Evolutionary conservation across 1,140 invertebrate species (phyloP), one percentile per base, ranked within the genome.

Genomic region (Lepidurus arcticus): DNA sequence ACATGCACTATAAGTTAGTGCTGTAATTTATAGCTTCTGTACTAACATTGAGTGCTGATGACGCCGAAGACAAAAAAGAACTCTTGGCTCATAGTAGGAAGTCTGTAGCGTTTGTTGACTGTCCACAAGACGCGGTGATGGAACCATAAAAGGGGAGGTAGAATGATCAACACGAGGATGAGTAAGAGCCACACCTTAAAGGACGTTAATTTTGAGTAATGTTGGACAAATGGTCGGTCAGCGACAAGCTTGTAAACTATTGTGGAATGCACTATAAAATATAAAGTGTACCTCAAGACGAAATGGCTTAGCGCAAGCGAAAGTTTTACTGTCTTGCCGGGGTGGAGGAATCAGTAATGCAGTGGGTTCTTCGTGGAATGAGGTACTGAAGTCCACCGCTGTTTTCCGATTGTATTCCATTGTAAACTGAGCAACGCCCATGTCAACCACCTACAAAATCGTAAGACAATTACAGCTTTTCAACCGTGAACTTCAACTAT

Each of bases 371-470:
- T 83, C 81, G 76, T 83, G 82, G 79, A 85, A 86, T 7, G 85
- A 81, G 10, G 83, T 80, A 1, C 84, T 86, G 81, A 87, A 87
- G 78, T 86, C 85, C 24, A 86, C 82, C 16, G 84, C 86, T 75
- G 82, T 81, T 9, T 83, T 82, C 24, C 86, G 79, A 42, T 82
- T 80, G 73, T 85, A 81, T n/a, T 85, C 86, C 44, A 87, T 85
- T 7, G 86, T 86, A 77, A 87, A 83, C 7, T 83, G 83, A 8
- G 84, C 84, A 8, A 84, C 82, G 3, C 85, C 87, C 21, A 87
- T 76, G 81, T 87, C 86, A 42, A 84, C 86, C 79, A 80, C 81
- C 83, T 84, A 65, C 0, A 7, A 13, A 74, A 26, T 10, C 21
- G 74, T 43, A 44, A 42, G 13, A 75, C 13, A 24, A 26, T 26